These are phyloP conservation scores for Tethea ocularis DNA, from an alignment of 2,888 invertebrate genomes.

Conservation along the genomic window DNA sequence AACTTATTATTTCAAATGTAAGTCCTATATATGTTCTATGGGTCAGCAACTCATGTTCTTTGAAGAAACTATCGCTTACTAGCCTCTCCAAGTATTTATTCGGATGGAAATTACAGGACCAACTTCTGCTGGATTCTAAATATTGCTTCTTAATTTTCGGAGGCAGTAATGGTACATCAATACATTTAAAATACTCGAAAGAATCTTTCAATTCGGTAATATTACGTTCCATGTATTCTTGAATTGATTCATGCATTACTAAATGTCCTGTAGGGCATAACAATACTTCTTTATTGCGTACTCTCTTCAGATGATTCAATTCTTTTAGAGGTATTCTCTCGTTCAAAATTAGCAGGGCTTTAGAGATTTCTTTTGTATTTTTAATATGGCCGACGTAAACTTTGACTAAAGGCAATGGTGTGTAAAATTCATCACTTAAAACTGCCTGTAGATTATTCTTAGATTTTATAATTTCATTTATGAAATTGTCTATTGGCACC, in stretches of 20 bases:
- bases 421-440: slow-evolving; percentile 78
- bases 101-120: slow-evolving; percentile 95
- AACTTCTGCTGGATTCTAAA: slow-evolving; percentile 82
- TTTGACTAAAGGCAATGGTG: slow-evolving; percentile 76
- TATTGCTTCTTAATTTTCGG: slow-evolving; percentile 88
- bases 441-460: slow-evolving; percentile 73
- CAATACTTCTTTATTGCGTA: slow-evolving; percentile 84
- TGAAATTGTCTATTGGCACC: slow-evolving; percentile 45
- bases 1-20: slow-evolving; percentile 81
- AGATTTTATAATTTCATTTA: slow-evolving; percentile 43
- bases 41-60: slow-evolving; percentile 67
- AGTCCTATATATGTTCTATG: slow-evolving; percentile 85
- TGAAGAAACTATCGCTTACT: slow-evolving; percentile 85
- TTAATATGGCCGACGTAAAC: slow-evolving; percentile 85
- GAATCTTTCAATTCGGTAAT: slow-evolving; percentile 74
- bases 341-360: slow-evolving; percentile 84
- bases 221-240: slow-evolving; percentile 63
- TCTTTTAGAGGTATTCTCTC: slow-evolving; percentile 83
- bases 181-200: slow-evolving; percentile 79
- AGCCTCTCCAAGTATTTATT: slow-evolving; percentile 89
- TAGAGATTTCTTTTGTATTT: slow-evolving; percentile 85
- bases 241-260: slow-evolving; percentile 61
- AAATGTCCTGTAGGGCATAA: slow-evolving; percentile 66
- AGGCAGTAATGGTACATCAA: slow-evolving; percentile 83
- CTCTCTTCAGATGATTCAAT: slow-evolving; percentile 89